Percentiles rank a stretch among this genome's conserved stretches.
Conservation (phyloP, 2,113 vertebrate species). For the Gnathonemus echidnorhynchus region DNA sequence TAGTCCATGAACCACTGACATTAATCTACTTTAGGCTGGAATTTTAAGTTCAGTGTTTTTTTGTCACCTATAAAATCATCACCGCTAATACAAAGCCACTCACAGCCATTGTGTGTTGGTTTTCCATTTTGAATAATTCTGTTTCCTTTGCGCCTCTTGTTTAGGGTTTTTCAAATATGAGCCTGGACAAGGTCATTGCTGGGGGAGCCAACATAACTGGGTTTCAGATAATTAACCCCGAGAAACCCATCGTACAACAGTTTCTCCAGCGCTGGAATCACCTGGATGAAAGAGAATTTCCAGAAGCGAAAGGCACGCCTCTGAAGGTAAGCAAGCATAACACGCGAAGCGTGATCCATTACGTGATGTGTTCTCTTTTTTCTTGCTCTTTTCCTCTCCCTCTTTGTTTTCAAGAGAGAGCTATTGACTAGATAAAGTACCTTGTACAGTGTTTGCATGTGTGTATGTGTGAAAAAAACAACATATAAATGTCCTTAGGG, state of each 20-base stretch:
- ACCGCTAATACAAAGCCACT: not conserved
- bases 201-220: conserved; percentile 94
- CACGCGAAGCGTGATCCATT: not conserved
- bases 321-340: conserved; percentile 70
- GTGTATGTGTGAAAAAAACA: not conserved
- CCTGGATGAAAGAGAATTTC: conserved; percentile 95
- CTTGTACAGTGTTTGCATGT: not conserved
- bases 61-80: not conserved
- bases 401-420: not conserved
- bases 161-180: conserved; percentile 90
- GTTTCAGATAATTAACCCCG: conserved; percentile 94
- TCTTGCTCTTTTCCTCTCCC: not conserved
- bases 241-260: conserved; percentile 91
- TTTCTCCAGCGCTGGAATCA: conserved; percentile 96
- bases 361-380: not conserved
- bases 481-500: not conserved
- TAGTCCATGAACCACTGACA: not conserved
- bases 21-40: not conserved
- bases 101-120: not conserved
- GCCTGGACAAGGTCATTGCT: conserved; percentile 83
- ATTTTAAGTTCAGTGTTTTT: not conserved
- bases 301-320: conserved; percentile 86
- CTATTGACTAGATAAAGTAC: not conserved
- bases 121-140: not conserved
- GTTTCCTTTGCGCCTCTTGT: not conserved